Evolutionary conservation across 2,113 vertebrate species (phyloP), one percentile per base, ranked within the genome.

Genomic region (Sporophila hypoxantha): DNA sequence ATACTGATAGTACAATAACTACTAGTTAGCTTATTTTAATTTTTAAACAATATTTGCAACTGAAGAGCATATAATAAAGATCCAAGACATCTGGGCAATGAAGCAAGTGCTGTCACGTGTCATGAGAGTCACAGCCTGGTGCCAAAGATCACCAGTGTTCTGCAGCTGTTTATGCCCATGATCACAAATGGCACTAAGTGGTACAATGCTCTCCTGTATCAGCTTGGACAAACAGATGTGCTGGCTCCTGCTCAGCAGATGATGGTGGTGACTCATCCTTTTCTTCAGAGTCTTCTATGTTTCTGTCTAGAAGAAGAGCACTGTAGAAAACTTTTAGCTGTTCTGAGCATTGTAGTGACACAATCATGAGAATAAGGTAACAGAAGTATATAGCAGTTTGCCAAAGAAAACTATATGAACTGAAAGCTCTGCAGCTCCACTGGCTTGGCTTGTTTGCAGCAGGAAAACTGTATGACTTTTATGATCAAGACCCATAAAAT

Each of bases 71-170:
- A 86, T 41, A 89, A 85, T 82, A 76, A 79, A 80, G 50, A 70
- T 12, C 17, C 25, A 60, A 66, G 50, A 80, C 82, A 94, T 73
- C 90, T 94, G 93, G 67, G 52, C 74, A 82, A 83, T 82, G 78
- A 91, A 92, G 74, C 65, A 92, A 94, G 59, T 55, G 60, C 39
- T 21, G 71, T 85, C 76, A 76, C 56, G 42, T 56, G 82, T 80
- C 85, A 93, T 59, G 47, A 71, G 59, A 91, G 65, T 85, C 85
- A 85, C 65, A 74, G 85, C 56, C 91, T 92, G 80, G 88, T 76
- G 86, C 70, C 55, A 92, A 88, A 88, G 65, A 83, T 68, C 77
- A 82, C 29, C 86, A 83, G 76, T 70, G 50, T 42, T 89, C 49
- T 83, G 88, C 88, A 94, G 90, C 85, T 93, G 93, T 60, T 64